A percentile compares a stretch with the other conserved stretches of the same genome.
phyloP scores from a whole-genome alignment of 2,797 vertebrate genomes.

The Paguma larvata region DNA sequence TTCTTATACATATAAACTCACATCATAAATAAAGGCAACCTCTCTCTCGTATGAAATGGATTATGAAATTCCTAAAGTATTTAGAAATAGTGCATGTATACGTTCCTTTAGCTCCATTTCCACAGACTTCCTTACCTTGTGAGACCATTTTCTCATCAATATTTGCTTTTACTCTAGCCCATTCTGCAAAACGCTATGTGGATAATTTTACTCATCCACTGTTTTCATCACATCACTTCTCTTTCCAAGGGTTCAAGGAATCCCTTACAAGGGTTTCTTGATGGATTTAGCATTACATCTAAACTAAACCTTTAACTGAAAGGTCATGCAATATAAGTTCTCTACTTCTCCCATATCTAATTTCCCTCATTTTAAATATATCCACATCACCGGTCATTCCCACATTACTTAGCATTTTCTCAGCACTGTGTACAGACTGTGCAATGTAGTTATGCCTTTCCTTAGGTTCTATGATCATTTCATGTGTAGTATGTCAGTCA shows the following conservation, averaged over 20 bases:
- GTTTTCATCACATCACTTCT: conserved; percentile 45
- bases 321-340: not conserved
- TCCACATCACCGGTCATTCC: not conserved
- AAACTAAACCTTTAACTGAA: conserved; percentile 56
- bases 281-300: conserved; percentile 46
- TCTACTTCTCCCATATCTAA: not conserved
- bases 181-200: conserved; percentile 37
- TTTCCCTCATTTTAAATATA: conserved; percentile 35
- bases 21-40: not conserved
- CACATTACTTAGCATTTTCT: conserved; percentile 35
- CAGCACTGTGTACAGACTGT: conserved; percentile 14
- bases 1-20: not conserved
- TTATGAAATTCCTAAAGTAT: conserved; percentile 19
- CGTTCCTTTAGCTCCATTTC: conserved; percentile 12
- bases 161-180: conserved; percentile 17
- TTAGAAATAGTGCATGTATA: not conserved
- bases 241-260: not conserved
- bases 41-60: not conserved
- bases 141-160: not conserved
- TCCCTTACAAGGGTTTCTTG: not conserved
- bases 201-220: conserved; percentile 8
- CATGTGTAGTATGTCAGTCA: conserved; percentile 9
- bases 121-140: conserved; percentile 15
- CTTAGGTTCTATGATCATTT: conserved; percentile 39
- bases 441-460: not conserved